phyloP scores from a whole-genome alignment of 2,797 vertebrate species.

The Cynodonichthys magdalenae region DNA sequence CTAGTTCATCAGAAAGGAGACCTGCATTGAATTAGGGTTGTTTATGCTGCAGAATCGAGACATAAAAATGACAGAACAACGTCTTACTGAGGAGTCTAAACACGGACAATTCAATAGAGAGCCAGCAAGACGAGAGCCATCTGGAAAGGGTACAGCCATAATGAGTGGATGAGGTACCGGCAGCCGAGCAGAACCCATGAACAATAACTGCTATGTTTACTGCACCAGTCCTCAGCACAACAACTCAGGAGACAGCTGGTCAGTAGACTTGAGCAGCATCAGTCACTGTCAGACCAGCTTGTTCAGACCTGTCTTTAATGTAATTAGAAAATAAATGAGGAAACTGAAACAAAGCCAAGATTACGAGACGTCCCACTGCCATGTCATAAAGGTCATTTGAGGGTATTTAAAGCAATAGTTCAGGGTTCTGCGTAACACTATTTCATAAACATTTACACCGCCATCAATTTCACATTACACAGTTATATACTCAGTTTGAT shows the following conservation, averaged over 20 bases:
- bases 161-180: conserved; percentile 71
- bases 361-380: not conserved
- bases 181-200: conserved; percentile 53
- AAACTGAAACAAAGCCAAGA: not conserved
- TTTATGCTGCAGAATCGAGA: conserved; percentile 49
- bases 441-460: too few species aligned
- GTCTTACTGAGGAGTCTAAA: conserved; percentile 57
- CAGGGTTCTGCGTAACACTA: too few species aligned
- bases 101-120: conserved; percentile 70
- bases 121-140: conserved; percentile 67
- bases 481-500: too few species aligned
- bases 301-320: not conserved
- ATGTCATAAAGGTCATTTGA: conserved; percentile 6
- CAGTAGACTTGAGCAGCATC: conserved; percentile 5
- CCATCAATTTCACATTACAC: too few species aligned
- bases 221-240: conserved; percentile 43
- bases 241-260: conserved; percentile 22
- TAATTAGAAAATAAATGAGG: conserved; percentile 2
- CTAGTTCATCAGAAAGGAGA: conserved; percentile 21
- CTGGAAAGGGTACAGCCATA: conserved; percentile 72
- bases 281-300: conserved; percentile 3
- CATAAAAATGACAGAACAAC: conserved; percentile 54
- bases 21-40: conserved; percentile 48
- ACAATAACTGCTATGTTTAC: conserved; percentile 49
- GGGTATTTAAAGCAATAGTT: not conserved